These are phyloP conservation scores for Cheilosia soror DNA, from an alignment of 2,888 invertebrate genomes.

Conservation along the genomic window DNA sequence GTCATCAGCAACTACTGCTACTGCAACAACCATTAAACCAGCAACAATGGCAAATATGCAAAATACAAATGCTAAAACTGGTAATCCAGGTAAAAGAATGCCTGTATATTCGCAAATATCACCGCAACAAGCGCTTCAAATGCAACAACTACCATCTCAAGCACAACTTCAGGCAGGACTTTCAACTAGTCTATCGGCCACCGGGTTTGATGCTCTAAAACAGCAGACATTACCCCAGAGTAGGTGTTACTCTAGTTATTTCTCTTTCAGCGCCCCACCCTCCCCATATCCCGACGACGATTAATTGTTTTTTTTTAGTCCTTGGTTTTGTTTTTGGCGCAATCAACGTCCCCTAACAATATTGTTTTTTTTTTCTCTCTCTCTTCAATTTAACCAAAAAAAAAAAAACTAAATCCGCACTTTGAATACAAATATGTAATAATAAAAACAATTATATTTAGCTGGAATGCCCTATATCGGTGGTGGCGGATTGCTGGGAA, in stretches of 20 bases:
- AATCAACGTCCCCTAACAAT: neutral
- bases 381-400: neutral
- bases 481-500: slow-evolving; percentile 64
- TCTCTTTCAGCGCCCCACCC: neutral
- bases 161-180: slow-evolving; percentile 60
- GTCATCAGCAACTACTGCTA: slow-evolving; percentile 61
- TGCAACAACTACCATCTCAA: slow-evolving; percentile 54
- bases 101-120: slow-evolving; percentile 63
- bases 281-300: neutral
- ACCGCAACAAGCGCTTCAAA: slow-evolving; percentile 59
- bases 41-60: slow-evolving; percentile 80
- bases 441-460: slow-evolving; percentile 51
- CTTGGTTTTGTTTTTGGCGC: neutral
- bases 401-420: neutral
- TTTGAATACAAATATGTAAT: neutral
- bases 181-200: slow-evolving; percentile 49
- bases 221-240: slow-evolving; percentile 62
- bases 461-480: slow-evolving; percentile 64
- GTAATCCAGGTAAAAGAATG: slow-evolving; percentile 75
- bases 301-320: slow-evolving; percentile 2
- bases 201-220: slow-evolving; percentile 69
- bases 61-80: slow-evolving; percentile 64
- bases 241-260: slow-evolving; percentile 43
- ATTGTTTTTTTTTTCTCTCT: slow-evolving; percentile 11
- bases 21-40: slow-evolving; percentile 50